These are phyloP conservation scores for Pinna nobilis DNA, from an alignment of 1,140 invertebrate genomes.

Conservation along the genomic window DNA sequence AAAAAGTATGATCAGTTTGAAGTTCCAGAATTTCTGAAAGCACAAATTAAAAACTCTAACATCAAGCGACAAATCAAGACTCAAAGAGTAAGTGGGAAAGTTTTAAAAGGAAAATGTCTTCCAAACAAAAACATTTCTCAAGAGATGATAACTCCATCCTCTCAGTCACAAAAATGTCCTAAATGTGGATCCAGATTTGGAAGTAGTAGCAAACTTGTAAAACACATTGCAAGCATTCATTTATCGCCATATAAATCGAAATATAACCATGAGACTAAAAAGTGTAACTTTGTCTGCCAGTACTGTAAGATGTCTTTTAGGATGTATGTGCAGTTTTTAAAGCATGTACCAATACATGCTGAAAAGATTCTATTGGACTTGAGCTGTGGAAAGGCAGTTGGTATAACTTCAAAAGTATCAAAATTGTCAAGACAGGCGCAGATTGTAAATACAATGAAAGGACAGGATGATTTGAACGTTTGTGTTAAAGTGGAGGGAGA, in stretches of 20 bases:
- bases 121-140: background rate
- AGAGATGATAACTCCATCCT: background rate
- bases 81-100: background rate
- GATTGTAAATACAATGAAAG: conserved; percentile 7
- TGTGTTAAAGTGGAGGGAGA: background rate
- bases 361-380: conserved; percentile 13
- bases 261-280: conserved; percentile 1
- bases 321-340: conserved; percentile 18
- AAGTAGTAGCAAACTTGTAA: conserved; percentile 4
- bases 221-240: conserved; percentile 26
- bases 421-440: conserved; percentile 4
- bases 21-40: conserved; percentile 33
- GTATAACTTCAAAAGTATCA: background rate
- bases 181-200: conserved; percentile 26
- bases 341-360: conserved; percentile 29
- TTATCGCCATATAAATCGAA: conserved; percentile 25
- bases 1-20: conserved; percentile 34
- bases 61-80: conserved; percentile 17
- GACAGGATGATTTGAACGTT: background rate
- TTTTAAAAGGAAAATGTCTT: background rate
- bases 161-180: conserved; percentile 2
- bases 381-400: background rate
- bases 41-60: conserved; percentile 26
- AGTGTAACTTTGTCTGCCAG: conserved; percentile 15
- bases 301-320: conserved; percentile 15